Conservation (phyloP, 2,113 vertebrate genomes). For the Salminus brasiliensis region DNA sequence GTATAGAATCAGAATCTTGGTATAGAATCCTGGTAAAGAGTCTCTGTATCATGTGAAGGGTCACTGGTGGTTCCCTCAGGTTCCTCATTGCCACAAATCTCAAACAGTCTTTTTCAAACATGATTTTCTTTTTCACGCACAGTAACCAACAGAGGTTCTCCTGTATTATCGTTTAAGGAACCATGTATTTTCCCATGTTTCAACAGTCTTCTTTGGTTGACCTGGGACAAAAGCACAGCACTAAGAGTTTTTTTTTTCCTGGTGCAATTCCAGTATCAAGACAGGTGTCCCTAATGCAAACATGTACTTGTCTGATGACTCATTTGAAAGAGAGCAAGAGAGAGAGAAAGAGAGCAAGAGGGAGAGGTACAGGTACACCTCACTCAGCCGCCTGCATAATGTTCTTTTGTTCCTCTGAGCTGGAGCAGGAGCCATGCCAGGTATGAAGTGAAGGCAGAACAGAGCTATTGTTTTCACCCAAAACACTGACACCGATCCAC, state of each 20-base stretch:
- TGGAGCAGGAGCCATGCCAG: constrained; percentile 9
- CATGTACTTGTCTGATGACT: not conserved
- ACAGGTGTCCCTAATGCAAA: not conserved
- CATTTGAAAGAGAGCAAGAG: not conserved
- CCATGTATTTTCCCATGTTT: no score
- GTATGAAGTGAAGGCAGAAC: constrained; percentile 21
- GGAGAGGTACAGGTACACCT: not conserved
- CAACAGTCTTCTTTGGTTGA: no score
- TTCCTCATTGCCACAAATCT: no score
- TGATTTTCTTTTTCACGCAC: no score
- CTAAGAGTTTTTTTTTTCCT: not conserved
- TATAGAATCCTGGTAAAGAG: no score
- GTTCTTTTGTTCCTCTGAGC: constrained; percentile 27
- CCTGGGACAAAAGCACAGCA: not conserved
- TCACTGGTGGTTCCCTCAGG: no score
- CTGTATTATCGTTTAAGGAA: no score
- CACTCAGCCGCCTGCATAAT: not conserved
- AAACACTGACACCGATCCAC: constrained; percentile 1
- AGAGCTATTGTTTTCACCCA: constrained; percentile 24
- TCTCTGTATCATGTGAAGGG: no score
- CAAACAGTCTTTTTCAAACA: no score
- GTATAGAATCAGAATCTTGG: no score
- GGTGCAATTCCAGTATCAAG: not conserved
- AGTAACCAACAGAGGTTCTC: no score
- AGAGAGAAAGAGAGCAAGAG: not conserved